These are phyloP conservation scores for Heliconius charithonia DNA, from an alignment of 2,888 invertebrate species.

Conservation along the genomic window DNA sequence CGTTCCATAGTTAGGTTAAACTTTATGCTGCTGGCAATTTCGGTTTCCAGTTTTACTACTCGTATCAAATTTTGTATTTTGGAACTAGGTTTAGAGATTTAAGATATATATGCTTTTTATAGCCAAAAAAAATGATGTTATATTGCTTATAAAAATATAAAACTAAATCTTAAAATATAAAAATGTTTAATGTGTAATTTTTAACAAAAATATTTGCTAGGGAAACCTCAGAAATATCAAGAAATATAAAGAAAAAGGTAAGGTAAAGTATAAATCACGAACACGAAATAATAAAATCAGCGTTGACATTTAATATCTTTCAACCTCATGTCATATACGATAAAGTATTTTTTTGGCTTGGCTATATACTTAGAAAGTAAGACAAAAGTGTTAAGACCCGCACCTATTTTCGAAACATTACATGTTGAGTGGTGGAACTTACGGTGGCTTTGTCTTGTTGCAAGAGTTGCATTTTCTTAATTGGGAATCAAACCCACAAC, in stretches of 20 bases:
- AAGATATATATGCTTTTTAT: not conserved
- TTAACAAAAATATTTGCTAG: not conserved
- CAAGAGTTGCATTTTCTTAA: not conserved
- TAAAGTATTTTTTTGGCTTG: not conserved
- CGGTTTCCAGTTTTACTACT: conserved; percentile 24
- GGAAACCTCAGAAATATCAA: not conserved
- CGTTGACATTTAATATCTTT: not conserved
- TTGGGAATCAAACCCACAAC: not conserved
- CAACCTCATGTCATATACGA: not conserved
- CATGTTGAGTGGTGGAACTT: not conserved
- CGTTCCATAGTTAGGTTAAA: conserved; percentile 46
- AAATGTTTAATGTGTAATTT: not conserved
- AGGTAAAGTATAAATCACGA: not conserved
- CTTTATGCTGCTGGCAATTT: conserved; percentile 39
- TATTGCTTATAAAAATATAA: no score
- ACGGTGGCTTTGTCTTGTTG: not conserved
- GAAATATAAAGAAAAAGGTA: not conserved
- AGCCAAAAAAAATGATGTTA: no score
- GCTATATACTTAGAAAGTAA: no score
- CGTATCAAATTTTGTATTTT: conserved; percentile 12
- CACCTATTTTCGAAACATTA: no score
- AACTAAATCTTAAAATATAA: no score
- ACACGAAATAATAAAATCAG: not conserved
- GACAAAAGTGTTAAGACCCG: no score
- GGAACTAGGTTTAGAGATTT: not conserved